Percentiles rank a stretch among this genome's conserved stretches.
Conservation (phyloP, 37 sponge, comb jelly and placozoan genomes). For the Sycon ciliatum region DNA sequence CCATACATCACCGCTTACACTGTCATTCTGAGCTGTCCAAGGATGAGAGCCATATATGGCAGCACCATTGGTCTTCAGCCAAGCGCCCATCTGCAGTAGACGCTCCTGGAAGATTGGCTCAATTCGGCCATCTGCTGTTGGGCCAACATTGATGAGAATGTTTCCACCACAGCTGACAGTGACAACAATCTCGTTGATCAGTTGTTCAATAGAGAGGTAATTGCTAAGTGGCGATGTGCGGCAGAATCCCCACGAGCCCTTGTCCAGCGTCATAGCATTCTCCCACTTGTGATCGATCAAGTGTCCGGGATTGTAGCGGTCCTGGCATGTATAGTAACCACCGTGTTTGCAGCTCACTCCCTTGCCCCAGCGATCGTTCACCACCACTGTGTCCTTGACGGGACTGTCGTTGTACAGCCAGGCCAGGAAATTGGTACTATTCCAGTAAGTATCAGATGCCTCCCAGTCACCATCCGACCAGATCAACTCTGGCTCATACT, state of each 20-base stretch:
- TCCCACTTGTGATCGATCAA: constrained; percentile 13
- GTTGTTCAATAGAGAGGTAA: neutral
- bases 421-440: neutral
- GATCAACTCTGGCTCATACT: neutral
- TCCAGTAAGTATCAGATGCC: neutral
- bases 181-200: neutral
- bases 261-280: neutral
- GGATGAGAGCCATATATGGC: neutral
- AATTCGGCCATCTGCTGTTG: neutral
- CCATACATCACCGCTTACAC: neutral
- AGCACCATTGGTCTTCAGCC: neutral
- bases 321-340: neutral
- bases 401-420: constrained; percentile 12
- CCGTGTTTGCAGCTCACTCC: neutral
- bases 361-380: constrained; percentile 11
- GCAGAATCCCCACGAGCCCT: neutral
- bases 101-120: neutral
- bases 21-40: neutral
- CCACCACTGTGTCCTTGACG: neutral
- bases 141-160: neutral
- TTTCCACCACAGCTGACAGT: neutral
- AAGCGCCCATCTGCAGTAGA: neutral
- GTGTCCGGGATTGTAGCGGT: constrained; percentile 10
- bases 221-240: neutral
- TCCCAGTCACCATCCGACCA: constrained; percentile 17